phyloP scores from a whole-genome alignment of 2,113 vertebrate genomes.

The Oryzias celebensis region DNA sequence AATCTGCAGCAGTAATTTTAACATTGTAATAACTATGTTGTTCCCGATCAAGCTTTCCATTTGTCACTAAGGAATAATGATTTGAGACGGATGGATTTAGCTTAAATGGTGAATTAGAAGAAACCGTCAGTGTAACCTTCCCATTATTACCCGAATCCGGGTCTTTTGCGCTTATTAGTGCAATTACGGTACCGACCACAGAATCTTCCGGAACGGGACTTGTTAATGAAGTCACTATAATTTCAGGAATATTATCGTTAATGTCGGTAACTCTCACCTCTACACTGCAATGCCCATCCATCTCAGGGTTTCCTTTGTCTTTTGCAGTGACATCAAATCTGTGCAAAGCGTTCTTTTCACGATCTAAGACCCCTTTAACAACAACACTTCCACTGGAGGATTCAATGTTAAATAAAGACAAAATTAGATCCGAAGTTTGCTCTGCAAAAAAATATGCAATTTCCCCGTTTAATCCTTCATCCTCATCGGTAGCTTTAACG shows the following conservation, averaged over 20 bases:
- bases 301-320: constrained; percentile 74
- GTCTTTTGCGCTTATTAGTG: constrained; percentile 73
- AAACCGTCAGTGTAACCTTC: constrained; percentile 55
- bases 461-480: constrained; percentile 75
- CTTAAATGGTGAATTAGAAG: constrained; percentile 53
- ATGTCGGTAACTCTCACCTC: constrained; percentile 73
- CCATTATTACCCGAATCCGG: constrained; percentile 70
- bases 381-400: constrained; percentile 55
- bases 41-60: constrained; percentile 66
- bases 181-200: constrained; percentile 72
- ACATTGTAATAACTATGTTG: constrained; percentile 50
- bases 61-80: constrained; percentile 71
- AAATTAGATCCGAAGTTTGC: constrained; percentile 58
- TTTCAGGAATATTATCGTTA: constrained; percentile 78
- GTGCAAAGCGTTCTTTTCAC: constrained; percentile 58
- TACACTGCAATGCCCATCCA: constrained; percentile 68
- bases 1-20: constrained; percentile 76
- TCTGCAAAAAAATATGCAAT: constrained; percentile 71
- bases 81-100: constrained; percentile 66
- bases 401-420: constrained; percentile 62
- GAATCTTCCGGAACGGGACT: constrained; percentile 72
- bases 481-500: constrained; percentile 76
- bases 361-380: constrained; percentile 66
- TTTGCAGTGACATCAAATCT: constrained; percentile 73
- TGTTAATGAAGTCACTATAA: constrained; percentile 71